These are phyloP conservation scores for Teleogryllus occipitalis DNA, from an alignment of 1,140 invertebrate genomes.

Conservation along the genomic window DNA sequence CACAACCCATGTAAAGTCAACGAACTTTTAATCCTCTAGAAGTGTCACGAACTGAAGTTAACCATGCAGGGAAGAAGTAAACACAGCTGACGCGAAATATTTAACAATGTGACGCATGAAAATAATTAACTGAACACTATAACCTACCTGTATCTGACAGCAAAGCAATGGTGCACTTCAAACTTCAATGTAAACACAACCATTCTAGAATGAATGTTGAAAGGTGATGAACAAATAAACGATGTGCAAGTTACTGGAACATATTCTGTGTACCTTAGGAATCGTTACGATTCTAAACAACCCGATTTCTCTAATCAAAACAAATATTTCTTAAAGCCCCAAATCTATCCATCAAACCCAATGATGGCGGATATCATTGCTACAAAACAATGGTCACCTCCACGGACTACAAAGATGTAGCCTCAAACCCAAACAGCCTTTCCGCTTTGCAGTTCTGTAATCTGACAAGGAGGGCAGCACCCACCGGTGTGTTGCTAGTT, in stretches of 20 bases:
- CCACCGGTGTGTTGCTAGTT: not conserved
- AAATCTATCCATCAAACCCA: slow-evolving; percentile 8
- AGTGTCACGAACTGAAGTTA: too few species aligned
- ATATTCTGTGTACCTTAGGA: not conserved
- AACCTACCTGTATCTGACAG: slow-evolving; percentile 19
- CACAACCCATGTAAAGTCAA: too few species aligned
- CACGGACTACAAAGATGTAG: slow-evolving; percentile 12
- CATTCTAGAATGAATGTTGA: slow-evolving; percentile 12
- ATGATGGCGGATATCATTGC: slow-evolving; percentile 20
- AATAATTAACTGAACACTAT: not conserved
- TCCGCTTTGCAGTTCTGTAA: not conserved
- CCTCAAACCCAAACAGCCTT: slow-evolving; percentile 9
- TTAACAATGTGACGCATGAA: too few species aligned
- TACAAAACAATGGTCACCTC: slow-evolving; percentile 17
- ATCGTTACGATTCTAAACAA: not conserved
- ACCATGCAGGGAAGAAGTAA: too few species aligned
- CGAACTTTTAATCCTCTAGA: too few species aligned
- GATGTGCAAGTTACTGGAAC: not conserved
- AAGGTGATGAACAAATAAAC: not conserved
- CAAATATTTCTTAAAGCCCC: not conserved
- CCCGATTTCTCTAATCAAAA: slow-evolving; percentile 8
- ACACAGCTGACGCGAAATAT: too few species aligned
- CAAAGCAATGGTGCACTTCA: slow-evolving; percentile 12
- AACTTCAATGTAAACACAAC: slow-evolving; percentile 17
- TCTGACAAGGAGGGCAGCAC: not conserved